These are phyloP conservation scores for Limnephilus auricula DNA, from an alignment of 2,888 invertebrate species.

Conservation along the genomic window DNA sequence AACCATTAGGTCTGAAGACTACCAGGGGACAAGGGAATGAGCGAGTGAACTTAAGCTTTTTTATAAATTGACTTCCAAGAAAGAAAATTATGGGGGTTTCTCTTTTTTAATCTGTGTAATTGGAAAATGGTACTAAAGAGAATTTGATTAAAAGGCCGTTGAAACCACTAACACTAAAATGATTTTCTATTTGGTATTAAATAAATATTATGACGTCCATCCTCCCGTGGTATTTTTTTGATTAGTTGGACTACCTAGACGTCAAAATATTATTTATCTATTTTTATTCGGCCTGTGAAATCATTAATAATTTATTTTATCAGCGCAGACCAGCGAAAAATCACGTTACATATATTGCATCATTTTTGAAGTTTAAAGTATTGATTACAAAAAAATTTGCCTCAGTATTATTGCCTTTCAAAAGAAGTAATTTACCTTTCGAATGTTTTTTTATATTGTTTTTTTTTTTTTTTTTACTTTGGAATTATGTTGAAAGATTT, in stretches of 20 bases:
- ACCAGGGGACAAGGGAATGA: not conserved
- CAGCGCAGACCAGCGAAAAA: no score
- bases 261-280: not conserved
- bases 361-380: no score
- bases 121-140: not conserved
- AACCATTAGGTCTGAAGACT: slow-evolving; percentile 36
- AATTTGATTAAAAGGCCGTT: not conserved
- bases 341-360: no score
- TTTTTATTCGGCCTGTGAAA: no score
- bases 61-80: slow-evolving; percentile 33
- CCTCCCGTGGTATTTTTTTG: no score
- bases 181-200: not conserved
- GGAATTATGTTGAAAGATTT: no score
- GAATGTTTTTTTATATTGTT: no score
- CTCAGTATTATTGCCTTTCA: no score
- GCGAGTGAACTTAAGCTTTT: slow-evolving; percentile 29
- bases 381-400: no score
- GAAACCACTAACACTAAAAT: not conserved
- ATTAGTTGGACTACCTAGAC: not conserved
- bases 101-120: not conserved
- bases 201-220: not conserved
- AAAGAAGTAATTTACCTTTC: no score
- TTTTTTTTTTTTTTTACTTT: no score
- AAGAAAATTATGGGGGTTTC: slow-evolving; percentile 14
- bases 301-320: no score